Evolutionary conservation across 2,797 vertebrate genomes (phyloP).

Genomic region (Catostomus latipinnis): DNA sequence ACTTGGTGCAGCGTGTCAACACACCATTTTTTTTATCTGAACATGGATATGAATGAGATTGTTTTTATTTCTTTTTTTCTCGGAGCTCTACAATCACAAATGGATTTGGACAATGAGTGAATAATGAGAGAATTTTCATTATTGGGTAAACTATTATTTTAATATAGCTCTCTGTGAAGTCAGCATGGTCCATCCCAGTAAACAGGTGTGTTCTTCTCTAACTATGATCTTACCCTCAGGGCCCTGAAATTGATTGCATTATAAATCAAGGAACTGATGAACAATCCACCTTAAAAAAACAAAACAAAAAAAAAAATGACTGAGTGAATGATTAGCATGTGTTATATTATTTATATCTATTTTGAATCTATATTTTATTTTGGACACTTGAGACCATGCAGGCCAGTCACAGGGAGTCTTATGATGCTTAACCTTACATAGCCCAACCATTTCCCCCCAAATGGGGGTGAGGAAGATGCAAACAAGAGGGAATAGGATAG

Average conservation of each 20-base stretch:
- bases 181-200: constrained; percentile 11
- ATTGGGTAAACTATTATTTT: background rate
- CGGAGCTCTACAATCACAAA: too few species aligned
- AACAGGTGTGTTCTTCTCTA: constrained; percentile 19
- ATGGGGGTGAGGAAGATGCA: background rate
- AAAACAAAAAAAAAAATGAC: too few species aligned
- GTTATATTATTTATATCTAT: too few species aligned
- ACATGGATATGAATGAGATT: too few species aligned
- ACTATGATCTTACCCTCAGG: constrained; percentile 47
- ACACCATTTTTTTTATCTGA: too few species aligned
- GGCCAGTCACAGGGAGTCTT: constrained; percentile 35
- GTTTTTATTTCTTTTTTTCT: too few species aligned
- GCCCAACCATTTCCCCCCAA: constrained; percentile 9
- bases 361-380: constrained; percentile 16
- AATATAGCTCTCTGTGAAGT: constrained; percentile 8
- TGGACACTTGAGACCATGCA: constrained; percentile 53
- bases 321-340: too few species aligned
- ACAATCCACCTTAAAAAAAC: constrained; percentile 27
- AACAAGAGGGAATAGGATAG: constrained; percentile 38
- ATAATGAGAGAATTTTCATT: too few species aligned
- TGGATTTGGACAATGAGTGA: too few species aligned
- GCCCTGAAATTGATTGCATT: constrained; percentile 49
- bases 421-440: constrained; percentile 36
- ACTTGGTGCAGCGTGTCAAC: too few species aligned
- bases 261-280: constrained; percentile 47